These are phyloP conservation scores for Heliconius eleuchia DNA, from an alignment of 1,140 invertebrate genomes.

Conservation along the genomic window DNA sequence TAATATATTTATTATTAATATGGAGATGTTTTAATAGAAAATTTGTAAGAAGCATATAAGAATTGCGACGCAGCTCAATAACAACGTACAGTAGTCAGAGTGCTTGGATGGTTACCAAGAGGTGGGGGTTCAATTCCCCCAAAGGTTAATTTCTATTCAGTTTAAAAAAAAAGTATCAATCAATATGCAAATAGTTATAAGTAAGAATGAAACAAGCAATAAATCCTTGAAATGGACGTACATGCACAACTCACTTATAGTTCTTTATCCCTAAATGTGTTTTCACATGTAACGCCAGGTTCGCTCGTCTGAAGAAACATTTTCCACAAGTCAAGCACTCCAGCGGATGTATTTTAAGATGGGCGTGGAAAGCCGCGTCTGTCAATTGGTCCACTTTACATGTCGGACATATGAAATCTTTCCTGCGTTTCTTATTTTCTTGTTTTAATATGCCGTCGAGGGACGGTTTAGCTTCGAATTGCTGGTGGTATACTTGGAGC, in stretches of 20 bases:
- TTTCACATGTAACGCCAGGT: constrained; percentile 89
- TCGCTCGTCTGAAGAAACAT: constrained; percentile 87
- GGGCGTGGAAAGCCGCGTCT: constrained; percentile 84
- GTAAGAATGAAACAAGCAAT: constrained; percentile 39
- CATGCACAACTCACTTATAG: constrained; percentile 77
- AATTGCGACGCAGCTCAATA: too few relatives aligned
- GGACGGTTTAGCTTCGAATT: constrained; percentile 59
- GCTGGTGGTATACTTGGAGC: constrained; percentile 61
- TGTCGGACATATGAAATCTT: constrained; percentile 63
- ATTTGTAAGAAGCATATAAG: too few relatives aligned
- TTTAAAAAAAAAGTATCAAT: too few relatives aligned
- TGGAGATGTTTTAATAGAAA: too few relatives aligned
- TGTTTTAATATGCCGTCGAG: constrained; percentile 80
- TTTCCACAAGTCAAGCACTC: constrained; percentile 91
- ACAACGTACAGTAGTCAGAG: too few relatives aligned
- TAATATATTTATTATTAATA: too few relatives aligned
- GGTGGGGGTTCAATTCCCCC: too few relatives aligned
- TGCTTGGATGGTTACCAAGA: too few relatives aligned
- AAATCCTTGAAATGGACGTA: constrained; percentile 41
- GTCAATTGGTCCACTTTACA: constrained; percentile 82
- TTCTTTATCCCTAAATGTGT: constrained; percentile 90
- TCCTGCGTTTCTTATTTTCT: constrained; percentile 72
- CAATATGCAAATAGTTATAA: too few relatives aligned
- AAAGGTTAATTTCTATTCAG: too few relatives aligned
- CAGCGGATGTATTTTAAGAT: constrained; percentile 89